Evolutionary conservation across 2,888 invertebrate genomes (phyloP).

Genomic region (Mantis religiosa): DNA sequence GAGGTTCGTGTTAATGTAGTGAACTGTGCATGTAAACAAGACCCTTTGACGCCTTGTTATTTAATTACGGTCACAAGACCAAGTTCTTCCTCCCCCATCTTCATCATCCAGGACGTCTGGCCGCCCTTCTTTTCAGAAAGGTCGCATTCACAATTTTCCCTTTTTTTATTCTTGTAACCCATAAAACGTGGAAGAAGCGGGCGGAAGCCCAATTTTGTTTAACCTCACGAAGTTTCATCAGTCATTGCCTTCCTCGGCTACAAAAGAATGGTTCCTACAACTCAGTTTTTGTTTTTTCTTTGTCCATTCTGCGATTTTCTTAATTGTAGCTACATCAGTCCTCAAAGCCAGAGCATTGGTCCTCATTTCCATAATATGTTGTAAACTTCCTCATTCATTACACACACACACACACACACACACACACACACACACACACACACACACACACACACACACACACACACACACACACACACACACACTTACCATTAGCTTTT

Average conservation of each 20-base stretch:
- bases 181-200: background rate
- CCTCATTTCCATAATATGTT: background rate
- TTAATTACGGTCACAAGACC: background rate
- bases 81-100: background rate
- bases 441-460: too few species aligned
- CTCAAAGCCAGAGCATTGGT: background rate
- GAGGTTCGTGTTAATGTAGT: background rate
- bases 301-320: background rate
- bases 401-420: too few species aligned
- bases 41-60: background rate
- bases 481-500: background rate
- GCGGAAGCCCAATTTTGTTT: background rate
- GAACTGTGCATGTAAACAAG: background rate
- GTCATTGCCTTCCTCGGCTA: background rate
- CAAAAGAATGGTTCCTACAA: background rate
- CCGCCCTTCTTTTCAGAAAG: background rate
- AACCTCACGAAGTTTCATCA: background rate
- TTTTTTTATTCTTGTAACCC: background rate
- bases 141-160: background rate
- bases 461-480: too few species aligned
- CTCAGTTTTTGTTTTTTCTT: background rate
- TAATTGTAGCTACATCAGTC: background rate
- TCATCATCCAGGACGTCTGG: background rate
- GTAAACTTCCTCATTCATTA: background rate
- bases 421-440: too few species aligned